Base-by-base conservation (phyloP, 2,888 invertebrate species). In the Lithosia quadra region DNA sequence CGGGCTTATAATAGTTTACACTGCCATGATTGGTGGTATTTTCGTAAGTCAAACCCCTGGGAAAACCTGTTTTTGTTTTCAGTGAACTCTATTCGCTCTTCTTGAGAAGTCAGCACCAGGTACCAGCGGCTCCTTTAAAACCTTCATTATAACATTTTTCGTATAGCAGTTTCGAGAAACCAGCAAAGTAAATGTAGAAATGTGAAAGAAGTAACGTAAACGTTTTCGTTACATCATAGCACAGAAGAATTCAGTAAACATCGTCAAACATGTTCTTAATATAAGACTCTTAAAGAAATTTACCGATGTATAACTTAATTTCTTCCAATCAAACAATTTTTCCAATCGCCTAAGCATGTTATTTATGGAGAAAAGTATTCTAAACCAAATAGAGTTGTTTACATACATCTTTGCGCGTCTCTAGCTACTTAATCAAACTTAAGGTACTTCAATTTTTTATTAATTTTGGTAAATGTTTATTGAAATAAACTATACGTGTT, bases 321-420 rank as follows among this genome's bases (percentile, higher is more conserved):
- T 55, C 55, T 66, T 55, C n/a, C 33, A 59, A 22, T 36, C 8
- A 21, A 36, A 49, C 21, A 59, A 59, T 15, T 36, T 36, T 59
- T 36, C 34, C 13, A 34, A 36, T 34, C 21, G 13, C 21, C 8
- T 8, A 7, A 36, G 34, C 21, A 22, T 13, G 59, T 59, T 59
- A 57, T 36, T 59, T 22, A 36, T 34, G 13, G 18, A 43, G 43
- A 49, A 43, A 62, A 49, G 49, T n/a, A 43, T 62, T 43, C 28
- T 62, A 24, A 62, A 43, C n/a, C 28, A 24, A 43, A 62, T 62
- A 49, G 24, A 67, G 58, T 63, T 63, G 67, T 67, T 67, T 67
- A 63, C 63, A 57, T 63, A 67, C 61, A 56, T 49, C 56, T 22
- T 36, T 57, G 43, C 33, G 56, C 63, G 15, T 53, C 49, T 49